Percentiles rank a stretch among this genome's conserved stretches.
phyloP scores from a whole-genome alignment of 2,888 invertebrate species.

The Harpalus rubripes region DNA sequence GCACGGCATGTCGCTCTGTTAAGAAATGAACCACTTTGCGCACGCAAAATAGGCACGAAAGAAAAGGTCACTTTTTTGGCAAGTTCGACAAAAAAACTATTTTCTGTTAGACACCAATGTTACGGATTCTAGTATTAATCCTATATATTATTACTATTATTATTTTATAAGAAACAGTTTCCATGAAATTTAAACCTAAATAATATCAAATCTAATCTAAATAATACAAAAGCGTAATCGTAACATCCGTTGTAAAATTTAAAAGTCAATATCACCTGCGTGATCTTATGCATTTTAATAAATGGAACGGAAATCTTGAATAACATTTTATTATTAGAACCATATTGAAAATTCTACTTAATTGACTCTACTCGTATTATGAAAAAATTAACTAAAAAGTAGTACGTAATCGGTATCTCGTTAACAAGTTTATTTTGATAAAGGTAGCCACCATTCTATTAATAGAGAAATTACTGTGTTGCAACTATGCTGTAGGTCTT shows the following conservation, averaged over 20 bases:
- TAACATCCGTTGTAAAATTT: constrained; percentile 31
- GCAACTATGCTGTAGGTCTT: constrained; percentile 21
- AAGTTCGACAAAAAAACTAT: too few species aligned
- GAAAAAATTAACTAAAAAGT: constrained; percentile 5
- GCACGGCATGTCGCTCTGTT: too few species aligned
- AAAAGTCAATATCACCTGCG: constrained; percentile 45
- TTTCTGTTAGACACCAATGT: too few species aligned
- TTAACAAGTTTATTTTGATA: constrained; percentile 37
- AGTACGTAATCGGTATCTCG: not conserved
- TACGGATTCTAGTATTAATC: too few species aligned
- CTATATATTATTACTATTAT: too few species aligned
- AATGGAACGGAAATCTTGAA: constrained; percentile 44
- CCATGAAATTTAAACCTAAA: constrained; percentile 1
- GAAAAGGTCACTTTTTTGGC: too few species aligned
- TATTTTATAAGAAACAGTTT: not conserved
- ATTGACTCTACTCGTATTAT: constrained; percentile 1
- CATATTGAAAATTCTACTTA: constrained; percentile 7
- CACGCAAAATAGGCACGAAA: too few species aligned
- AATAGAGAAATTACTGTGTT: constrained; percentile 18
- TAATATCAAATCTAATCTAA: not conserved
- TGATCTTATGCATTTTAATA: constrained; percentile 10
- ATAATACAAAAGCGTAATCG: constrained; percentile 7
- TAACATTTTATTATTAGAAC: constrained; percentile 27
- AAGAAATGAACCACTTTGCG: too few species aligned
- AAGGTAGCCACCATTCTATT: constrained; percentile 16